Conservation (phyloP, 2,113 vertebrate species). For the Aplodontia rufa region DNA sequence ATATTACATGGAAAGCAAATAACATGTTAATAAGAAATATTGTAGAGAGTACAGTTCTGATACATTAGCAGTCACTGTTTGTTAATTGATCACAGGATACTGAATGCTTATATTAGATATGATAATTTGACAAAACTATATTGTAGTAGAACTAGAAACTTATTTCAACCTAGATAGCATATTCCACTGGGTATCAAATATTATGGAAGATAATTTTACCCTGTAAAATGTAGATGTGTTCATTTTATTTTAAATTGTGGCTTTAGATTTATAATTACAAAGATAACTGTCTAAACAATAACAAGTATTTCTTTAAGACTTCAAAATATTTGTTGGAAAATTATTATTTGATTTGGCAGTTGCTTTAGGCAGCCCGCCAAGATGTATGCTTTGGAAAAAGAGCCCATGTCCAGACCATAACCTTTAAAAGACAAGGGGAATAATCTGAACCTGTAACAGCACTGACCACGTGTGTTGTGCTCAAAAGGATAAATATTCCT, state of each 20-base stretch:
- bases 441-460: constrained; percentile 64
- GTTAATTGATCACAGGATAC: not conserved
- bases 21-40: not conserved
- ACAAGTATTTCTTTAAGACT: constrained; percentile 46
- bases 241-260: not conserved
- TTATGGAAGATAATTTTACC: constrained; percentile 5
- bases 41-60: not conserved
- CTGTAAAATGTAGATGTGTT: not conserved
- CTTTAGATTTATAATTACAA: constrained; percentile 54
- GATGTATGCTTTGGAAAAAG: constrained; percentile 60
- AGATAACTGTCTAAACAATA: constrained; percentile 18
- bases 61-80: not conserved
- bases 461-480: not conserved
- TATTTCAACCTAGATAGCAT: not conserved
- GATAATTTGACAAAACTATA: constrained; percentile 46
- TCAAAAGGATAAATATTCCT: constrained; percentile 73
- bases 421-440: constrained; percentile 72
- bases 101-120: not conserved
- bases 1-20: not conserved
- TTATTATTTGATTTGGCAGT: constrained; percentile 61
- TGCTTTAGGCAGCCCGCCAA: constrained; percentile 58
- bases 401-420: constrained; percentile 56
- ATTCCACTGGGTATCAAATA: constrained; percentile 40
- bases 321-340: constrained; percentile 50
- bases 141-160: constrained; percentile 10